phyloP scores from a whole-genome alignment of 1,140 invertebrate species.

The Nymphalis io region DNA sequence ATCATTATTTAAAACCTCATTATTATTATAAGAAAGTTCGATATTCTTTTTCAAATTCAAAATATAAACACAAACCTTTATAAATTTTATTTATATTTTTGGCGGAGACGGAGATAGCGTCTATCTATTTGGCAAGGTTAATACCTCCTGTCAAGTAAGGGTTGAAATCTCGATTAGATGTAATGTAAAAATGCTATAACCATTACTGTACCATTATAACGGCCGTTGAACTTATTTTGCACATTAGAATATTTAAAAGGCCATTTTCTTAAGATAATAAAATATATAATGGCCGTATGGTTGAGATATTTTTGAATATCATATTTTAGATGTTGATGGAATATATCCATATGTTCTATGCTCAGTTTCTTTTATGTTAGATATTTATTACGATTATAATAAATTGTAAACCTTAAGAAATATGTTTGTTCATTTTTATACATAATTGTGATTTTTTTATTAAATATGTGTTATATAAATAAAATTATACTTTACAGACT shows the following conservation, averaged over 20 bases:
- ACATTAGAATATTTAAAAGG: constrained; percentile 38
- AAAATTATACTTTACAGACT: no score
- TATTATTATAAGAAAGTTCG: neutral
- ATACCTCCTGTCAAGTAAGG: constrained; percentile 35
- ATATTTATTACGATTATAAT: neutral
- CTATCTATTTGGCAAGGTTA: constrained; percentile 41
- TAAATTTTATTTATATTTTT: neutral
- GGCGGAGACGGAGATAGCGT: constrained; percentile 13
- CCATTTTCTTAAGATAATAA: constrained; percentile 15
- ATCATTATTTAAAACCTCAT: no score
- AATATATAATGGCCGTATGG: constrained; percentile 1
- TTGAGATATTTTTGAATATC: constrained; percentile 10
- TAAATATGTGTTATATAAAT: no score
- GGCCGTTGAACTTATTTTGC: constrained; percentile 42
- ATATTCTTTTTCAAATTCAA: neutral
- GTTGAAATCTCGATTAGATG: constrained; percentile 30
- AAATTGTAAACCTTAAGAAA: no score
- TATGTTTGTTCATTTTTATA: no score
- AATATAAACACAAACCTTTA: neutral
- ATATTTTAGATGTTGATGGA: neutral
- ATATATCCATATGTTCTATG: neutral
- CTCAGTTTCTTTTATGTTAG: neutral
- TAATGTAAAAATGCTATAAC: constrained; percentile 34
- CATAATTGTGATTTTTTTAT: no score
- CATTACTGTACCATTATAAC: constrained; percentile 41